phyloP scores from a whole-genome alignment of 2,797 vertebrate genomes.

The Sebastes steindachneri region DNA sequence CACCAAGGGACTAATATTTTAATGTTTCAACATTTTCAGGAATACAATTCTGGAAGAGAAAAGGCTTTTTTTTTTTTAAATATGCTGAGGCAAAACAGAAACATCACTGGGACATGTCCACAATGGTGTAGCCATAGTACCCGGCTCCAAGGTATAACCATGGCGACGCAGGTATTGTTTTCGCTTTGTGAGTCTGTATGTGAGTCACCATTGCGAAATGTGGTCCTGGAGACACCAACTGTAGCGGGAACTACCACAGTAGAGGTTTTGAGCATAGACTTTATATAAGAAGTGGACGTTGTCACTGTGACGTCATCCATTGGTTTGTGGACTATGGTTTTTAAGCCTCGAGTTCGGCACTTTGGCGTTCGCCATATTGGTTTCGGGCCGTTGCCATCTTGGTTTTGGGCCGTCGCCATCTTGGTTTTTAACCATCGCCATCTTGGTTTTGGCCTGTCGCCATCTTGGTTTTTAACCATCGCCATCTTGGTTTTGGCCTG shows the following conservation, averaged over 20 bases:
- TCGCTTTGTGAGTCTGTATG: neutral
- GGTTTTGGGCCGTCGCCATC: too few species aligned
- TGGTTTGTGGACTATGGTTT: too few species aligned
- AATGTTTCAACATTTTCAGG: neutral
- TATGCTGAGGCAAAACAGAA: neutral
- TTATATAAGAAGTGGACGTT: too few species aligned
- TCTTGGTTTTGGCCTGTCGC: too few species aligned
- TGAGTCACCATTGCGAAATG: neutral
- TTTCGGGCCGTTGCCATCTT: rapidly evolving
- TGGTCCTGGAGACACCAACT: neutral
- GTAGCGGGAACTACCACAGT: neutral
- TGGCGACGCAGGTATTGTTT: neutral
- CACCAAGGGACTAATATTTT: neutral
- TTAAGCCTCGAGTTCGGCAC: too few species aligned
- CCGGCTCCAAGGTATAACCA: neutral
- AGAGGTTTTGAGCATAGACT: too few species aligned
- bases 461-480: too few species aligned
- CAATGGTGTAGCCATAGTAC: neutral
- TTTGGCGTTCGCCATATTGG: too few species aligned
- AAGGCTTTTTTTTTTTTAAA: neutral
- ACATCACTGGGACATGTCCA: neutral
- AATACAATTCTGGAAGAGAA: neutral
- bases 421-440: too few species aligned
- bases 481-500: too few species aligned
- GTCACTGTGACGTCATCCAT: too few species aligned